Evolutionary conservation across 2,113 vertebrate genomes (phyloP), one percentile per base, ranked within the genome.

Genomic region (Chunga burmeisteri): DNA sequence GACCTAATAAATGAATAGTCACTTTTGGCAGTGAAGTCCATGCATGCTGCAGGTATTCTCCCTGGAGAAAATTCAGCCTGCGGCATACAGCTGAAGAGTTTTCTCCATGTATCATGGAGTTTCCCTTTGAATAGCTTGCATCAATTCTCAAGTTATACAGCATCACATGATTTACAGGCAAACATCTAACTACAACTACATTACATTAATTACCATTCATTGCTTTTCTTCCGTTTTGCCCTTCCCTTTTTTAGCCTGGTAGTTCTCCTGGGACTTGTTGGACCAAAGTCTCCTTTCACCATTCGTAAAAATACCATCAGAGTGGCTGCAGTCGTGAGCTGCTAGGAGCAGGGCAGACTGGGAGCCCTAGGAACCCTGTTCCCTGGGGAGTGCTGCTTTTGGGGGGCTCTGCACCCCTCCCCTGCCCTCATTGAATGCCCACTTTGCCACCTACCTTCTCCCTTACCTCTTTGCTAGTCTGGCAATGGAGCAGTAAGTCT

Each of bases 301-400:
- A 46, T 61, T 93, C 36, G 15, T 59, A 75, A 88, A 83, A 81
- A 63, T 38, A 40, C 34, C 3, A 1, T 16, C 1, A 7, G 29
- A 78, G 72, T 0, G 0, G 55, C 27, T 2, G 8, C 26, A 47
- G 82, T 30, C 3, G 1, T 1, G 2, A n/a, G 30, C 59, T 81
- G 42, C 63, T 53, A n/a, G 67, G 49, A 66, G 92, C 27, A 6
- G 70, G 59, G 17, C 22, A 40, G 42, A 23, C 2, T 1, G 32
- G 38, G 53, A 87, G 18, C 44, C 52, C 22, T 50, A 38, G 42
- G 67, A 81, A 19, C 42, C 21, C 65, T 38, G 50, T 53, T 78
- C 27, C 30, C 36, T 19, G 27, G 11, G 11, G 8, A 87, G 10
- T 34, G 46, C 75, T 88, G 86, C 36, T 56, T 58, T 81, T 0